Percentiles rank a stretch among this genome's conserved stretches.
Evolutionary conservation across 2,113 vertebrate species (phyloP).

Genomic region (Buteo buteo): DNA sequence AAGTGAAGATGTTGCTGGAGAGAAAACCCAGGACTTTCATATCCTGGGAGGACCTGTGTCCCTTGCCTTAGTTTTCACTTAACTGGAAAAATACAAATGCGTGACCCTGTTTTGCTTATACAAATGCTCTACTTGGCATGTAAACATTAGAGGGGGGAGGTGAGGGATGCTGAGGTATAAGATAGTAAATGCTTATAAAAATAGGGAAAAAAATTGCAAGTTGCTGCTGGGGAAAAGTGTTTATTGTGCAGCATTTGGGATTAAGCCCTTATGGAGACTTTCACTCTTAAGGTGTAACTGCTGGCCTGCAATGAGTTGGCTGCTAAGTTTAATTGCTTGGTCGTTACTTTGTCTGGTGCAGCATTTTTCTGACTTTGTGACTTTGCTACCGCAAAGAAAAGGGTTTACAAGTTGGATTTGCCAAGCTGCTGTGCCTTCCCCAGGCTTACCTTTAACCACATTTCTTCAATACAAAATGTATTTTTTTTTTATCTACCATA

Average conservation of each 20-base stretch:
- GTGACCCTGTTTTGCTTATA: conserved; percentile 45
- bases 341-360: background rate
- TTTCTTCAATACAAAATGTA: background rate
- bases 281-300: background rate
- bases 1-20: background rate
- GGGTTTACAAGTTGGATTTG: background rate
- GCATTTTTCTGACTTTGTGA: background rate
- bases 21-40: background rate
- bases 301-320: background rate
- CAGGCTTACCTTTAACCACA: background rate
- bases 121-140: background rate
- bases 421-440: background rate
- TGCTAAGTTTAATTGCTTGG: background rate
- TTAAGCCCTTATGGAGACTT: background rate
- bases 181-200: background rate
- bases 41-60: background rate
- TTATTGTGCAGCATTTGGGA: background rate
- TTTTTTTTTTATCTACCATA: background rate
- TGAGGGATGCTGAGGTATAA: background rate
- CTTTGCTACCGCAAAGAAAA: background rate
- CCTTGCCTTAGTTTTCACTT: background rate
- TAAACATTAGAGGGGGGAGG: conserved; percentile 37
- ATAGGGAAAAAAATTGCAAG: background rate
- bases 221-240: background rate
- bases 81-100: background rate